Conservation (phyloP, 1,140 invertebrate genomes). For the Dreissena rostriformis region DNA sequence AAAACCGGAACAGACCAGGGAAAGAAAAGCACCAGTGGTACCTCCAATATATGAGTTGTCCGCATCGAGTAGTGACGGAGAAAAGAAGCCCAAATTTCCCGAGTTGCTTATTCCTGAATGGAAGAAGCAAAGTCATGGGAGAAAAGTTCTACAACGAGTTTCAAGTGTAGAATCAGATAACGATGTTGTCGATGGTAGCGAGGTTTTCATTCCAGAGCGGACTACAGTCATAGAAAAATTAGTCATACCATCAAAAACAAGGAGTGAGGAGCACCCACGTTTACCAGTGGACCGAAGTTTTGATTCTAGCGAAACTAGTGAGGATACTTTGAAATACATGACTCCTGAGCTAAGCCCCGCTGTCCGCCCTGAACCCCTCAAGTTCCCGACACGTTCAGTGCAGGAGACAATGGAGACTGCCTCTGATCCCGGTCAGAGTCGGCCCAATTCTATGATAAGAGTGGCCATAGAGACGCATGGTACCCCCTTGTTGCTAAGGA, state of each 20-base stretch:
- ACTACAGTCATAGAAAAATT: slow-evolving; percentile 7
- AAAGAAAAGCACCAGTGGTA: too few relatives aligned
- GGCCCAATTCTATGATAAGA: slow-evolving; percentile 44
- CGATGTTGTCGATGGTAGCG: slow-evolving; percentile 31
- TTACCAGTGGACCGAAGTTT: slow-evolving; percentile 31
- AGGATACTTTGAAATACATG: slow-evolving; percentile 48
- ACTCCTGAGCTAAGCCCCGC: slow-evolving; percentile 48
- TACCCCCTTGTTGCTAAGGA: slow-evolving; percentile 50
- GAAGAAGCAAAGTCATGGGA: slow-evolving; percentile 49
- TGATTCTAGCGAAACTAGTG: slow-evolving; percentile 56
- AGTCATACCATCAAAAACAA: slow-evolving; percentile 12
- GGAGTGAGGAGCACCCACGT: slow-evolving; percentile 3
- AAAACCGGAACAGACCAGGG: too few relatives aligned
- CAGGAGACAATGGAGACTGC: slow-evolving; percentile 38
- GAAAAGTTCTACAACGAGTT: slow-evolving; percentile 41
- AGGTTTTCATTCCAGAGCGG: slow-evolving; percentile 34
- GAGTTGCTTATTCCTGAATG: slow-evolving; percentile 66
- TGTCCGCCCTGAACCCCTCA: slow-evolving; percentile 30
- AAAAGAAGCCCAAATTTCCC: slow-evolving; percentile 60
- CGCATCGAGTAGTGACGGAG: neutral
- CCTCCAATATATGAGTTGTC: neutral
- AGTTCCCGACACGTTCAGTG: slow-evolving; percentile 10
- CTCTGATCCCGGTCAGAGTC: slow-evolving; percentile 44
- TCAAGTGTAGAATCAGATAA: slow-evolving; percentile 26
- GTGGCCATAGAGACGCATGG: slow-evolving; percentile 47